Conservation (phyloP, 1,140 invertebrate genomes). For the Sycophaga agraensis region DNA sequence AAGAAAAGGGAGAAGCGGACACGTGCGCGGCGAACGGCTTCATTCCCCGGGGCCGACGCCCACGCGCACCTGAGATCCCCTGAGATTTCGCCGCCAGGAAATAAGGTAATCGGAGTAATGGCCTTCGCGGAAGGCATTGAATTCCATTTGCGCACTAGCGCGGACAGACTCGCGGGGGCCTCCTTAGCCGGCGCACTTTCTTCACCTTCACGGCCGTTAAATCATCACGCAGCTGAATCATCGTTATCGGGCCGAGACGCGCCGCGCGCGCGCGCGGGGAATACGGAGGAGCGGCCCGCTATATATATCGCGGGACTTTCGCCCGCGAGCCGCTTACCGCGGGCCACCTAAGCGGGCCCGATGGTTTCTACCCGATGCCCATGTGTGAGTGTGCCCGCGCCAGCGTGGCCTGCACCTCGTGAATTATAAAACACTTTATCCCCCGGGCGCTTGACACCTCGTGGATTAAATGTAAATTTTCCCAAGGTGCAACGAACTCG, state of each 20-base stretch:
- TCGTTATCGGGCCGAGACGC: conserved; percentile 8
- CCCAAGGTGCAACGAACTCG: no score
- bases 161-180: background rate
- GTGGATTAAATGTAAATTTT: no score
- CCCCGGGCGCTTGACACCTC: background rate
- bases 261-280: background rate
- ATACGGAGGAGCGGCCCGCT: no score
- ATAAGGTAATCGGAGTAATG: conserved; percentile 9
- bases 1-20: background rate
- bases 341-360: no score
- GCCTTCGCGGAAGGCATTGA: conserved; percentile 3
- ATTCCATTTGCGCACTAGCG: conserved; percentile 5
- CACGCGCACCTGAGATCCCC: no score
- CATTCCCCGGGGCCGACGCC: background rate
- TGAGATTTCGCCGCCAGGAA: background rate
- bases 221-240: conserved; percentile 21
- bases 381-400: no score
- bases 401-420: background rate
- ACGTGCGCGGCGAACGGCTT: background rate
- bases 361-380: no score
- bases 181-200: background rate
- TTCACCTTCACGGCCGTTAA: conserved; percentile 17
- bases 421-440: conserved; percentile 17
- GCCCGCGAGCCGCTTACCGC: background rate
- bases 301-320: conserved; percentile 2